Conservation (phyloP, 2,797 vertebrate genomes). For the Neostethus bicornis region DNA sequence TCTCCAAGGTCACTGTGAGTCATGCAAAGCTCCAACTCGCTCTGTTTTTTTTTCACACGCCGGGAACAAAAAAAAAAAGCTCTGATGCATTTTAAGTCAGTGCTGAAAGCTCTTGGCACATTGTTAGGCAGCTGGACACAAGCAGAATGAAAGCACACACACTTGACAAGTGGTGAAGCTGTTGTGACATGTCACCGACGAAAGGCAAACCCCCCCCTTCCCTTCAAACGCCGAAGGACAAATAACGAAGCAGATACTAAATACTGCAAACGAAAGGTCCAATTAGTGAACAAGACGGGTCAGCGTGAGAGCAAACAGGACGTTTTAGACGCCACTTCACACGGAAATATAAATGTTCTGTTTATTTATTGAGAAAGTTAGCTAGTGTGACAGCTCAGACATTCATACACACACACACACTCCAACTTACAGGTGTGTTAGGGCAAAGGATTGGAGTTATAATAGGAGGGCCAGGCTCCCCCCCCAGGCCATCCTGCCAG, state of each 20-base stretch:
- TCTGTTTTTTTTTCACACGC: constrained; percentile 31
- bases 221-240: constrained; percentile 48
- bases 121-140: constrained; percentile 62
- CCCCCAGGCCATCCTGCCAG: constrained; percentile 74
- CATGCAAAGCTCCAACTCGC: constrained; percentile 36
- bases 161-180: constrained; percentile 53
- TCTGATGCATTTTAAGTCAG: constrained; percentile 61
- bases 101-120: constrained; percentile 64
- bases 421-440: constrained; percentile 69
- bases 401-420: constrained; percentile 17
- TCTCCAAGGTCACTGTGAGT: constrained; percentile 75
- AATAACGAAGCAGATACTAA: constrained; percentile 37
- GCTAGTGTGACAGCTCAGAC: constrained; percentile 56
- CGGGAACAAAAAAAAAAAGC: constrained; percentile 48
- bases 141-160: constrained; percentile 46
- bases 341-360: constrained; percentile 13
- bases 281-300: constrained; percentile 29
- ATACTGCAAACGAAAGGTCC: constrained; percentile 27
- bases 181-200: constrained; percentile 53
- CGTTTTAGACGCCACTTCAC: constrained; percentile 27
- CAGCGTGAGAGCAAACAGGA: constrained; percentile 26
- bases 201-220: constrained; percentile 33
- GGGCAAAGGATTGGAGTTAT: constrained; percentile 65
- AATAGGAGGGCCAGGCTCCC: constrained; percentile 69
- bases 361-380: constrained; percentile 24